Evolutionary conservation across 2,113 vertebrate species (phyloP), one percentile per base, ranked within the genome.

Genomic region (Electrona antarctica): DNA sequence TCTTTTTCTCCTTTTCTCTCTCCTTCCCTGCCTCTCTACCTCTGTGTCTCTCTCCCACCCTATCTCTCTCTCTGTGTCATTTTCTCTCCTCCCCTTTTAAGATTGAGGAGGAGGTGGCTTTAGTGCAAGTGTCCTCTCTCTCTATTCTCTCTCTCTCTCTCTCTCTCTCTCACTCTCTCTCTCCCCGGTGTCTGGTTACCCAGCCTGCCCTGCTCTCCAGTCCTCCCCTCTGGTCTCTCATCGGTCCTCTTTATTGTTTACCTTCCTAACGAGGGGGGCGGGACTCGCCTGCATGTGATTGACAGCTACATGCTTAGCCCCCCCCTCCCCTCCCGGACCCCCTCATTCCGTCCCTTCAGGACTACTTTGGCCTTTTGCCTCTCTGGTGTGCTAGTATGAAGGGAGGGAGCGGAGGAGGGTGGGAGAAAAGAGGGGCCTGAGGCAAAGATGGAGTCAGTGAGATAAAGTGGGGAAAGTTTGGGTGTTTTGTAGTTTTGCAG

Each of bases 251-350:
- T 96, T 95, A 97, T 97, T 98, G 96, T 99, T 98, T 96, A 97
- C 96, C 94, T 97, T 96, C 96, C 92, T 98, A 99, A 98, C 96
- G 96, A 99, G 96, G 95, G 95, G 95, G 97, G 97, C 94, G 96
- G 96, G 93, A 91, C 93, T 83, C 89, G 88, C 86, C 69, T 82
- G 68, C 77, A 60, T 82, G 85, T 97, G 97, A 98, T 90, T 97
- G 97, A 97, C 96, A 96, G 94, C 90, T 89, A 89, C 93, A 93
- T 91, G 93, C 93, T 90, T 90, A 84, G 72, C 75, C 81, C 56
- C 12, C 11, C 13, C 49, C 14, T 13, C 46, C 15, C 13, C 59
- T 49, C 7, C 14, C 15, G 14, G 63, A 6, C 8, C 13, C n/a
- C 11, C 8, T 41, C 45, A 47, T 87, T 90, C 90, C 86, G 89